Conservation (phyloP, 2,113 vertebrate genomes). For the Myrmecobius fasciatus region DNA sequence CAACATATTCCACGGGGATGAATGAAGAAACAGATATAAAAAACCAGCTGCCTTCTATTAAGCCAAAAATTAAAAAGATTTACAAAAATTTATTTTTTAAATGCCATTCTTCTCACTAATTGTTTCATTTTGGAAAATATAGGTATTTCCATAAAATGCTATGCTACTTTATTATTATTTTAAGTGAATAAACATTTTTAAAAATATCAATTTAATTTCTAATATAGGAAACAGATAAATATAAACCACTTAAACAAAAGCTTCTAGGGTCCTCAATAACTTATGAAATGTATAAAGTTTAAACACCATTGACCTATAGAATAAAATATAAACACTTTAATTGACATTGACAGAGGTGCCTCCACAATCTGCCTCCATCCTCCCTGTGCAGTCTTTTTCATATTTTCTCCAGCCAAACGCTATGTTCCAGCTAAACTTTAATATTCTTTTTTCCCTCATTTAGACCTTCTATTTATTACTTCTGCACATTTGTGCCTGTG, state of each 20-base stretch:
- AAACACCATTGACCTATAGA: neutral
- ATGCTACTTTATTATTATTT: too few species aligned
- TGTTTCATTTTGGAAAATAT: neutral
- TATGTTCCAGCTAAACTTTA: neutral
- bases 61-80: neutral
- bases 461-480: neutral
- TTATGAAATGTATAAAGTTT: neutral
- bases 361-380: rapidly evolving
- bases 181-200: neutral
- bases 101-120: neutral
- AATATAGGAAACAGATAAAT: neutral
- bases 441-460: neutral
- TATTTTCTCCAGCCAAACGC: neutral
- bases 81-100: neutral
- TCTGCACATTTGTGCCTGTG: neutral
- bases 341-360: neutral
- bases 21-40: neutral
- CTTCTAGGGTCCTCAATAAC: neutral
- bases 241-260: neutral
- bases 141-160: neutral
- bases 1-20: neutral
- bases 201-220: neutral
- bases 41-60: too few species aligned
- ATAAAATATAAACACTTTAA: neutral
- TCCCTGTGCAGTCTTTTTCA: neutral